A percentile compares a stretch with the other conserved stretches of the same genome.
These are phyloP conservation scores for Uropetala carovei DNA, from an alignment of 2,888 invertebrate species.

Conservation along the genomic window DNA sequence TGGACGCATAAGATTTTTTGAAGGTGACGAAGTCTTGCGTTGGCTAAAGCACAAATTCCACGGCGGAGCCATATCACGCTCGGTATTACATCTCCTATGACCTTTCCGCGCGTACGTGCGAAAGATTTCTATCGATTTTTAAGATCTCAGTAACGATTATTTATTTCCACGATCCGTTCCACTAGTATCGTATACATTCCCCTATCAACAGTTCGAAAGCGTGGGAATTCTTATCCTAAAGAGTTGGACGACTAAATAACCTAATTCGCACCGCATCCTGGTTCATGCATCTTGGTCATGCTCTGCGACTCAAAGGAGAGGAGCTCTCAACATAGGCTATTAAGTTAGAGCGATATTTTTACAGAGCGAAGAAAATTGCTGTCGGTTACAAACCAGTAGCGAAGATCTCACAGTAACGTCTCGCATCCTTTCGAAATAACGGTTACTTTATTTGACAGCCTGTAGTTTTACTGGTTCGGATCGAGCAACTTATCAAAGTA, in stretches of 20 bases:
- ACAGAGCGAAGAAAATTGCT: neutral
- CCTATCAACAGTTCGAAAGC: neutral
- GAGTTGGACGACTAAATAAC: neutral
- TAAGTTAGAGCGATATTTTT: neutral
- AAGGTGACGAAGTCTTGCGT: neutral
- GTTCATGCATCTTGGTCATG: neutral
- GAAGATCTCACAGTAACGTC: neutral
- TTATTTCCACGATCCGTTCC: neutral
- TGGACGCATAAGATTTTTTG: too few species aligned
- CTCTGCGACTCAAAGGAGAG: neutral
- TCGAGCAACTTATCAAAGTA: neutral
- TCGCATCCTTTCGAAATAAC: neutral
- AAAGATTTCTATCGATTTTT: slow-evolving; percentile 10
- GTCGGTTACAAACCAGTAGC: neutral
- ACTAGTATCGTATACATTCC: slow-evolving; percentile 6
- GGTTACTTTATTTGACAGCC: neutral
- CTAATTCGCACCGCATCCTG: neutral
- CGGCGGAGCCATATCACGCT: neutral
- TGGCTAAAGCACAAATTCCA: neutral
- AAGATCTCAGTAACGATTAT: neutral
- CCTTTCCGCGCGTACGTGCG: neutral
- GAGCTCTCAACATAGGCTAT: neutral
- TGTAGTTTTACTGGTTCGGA: neutral
- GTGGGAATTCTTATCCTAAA: neutral
- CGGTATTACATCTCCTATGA: neutral